Evolutionary conservation across 2,113 vertebrate species (phyloP), one percentile per base, ranked within the genome.

Genomic region (Carassius gibelio): DNA sequence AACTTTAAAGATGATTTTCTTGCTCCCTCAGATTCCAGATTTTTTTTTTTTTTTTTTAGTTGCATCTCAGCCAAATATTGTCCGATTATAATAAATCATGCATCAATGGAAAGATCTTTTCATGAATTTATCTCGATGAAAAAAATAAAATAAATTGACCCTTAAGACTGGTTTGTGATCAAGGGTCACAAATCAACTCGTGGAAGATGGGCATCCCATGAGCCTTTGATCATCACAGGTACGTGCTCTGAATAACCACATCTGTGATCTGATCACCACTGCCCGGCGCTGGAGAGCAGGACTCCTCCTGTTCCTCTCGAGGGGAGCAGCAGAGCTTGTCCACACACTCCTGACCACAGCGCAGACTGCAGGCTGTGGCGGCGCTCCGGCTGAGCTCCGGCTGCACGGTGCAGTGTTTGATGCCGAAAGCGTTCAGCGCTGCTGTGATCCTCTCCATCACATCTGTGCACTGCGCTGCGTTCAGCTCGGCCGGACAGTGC

Each of bases 321-420:
- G 82, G 71, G 72, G 89, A 78, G 74, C 95, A 95, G 87, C 95
- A 95, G 91, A 94, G 90, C 15, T 79, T 89, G 8, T 21, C 80
- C 14, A 84, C 62, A 26, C 95, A 96, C 76, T 89, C 84, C n/a
- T 87, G 87, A 23, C 88, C 86, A 85, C 95, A 95, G 62, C 90
- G 66, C 17, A 96, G 87, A 30, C 87, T 92, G 81, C 95, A 96
- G 45, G 34, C 0, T 5, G 62, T 50, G 3, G 84, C 78, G 80
- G 8, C 38, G 8, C 26, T 48, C 0, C 36, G 57, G 11, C 64
- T 8, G 57, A 95, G 92, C 89, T 96, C 95, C 6, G 94, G 95
- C 86, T 96, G 95, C 19, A 96, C 82, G 0, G 95, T 95, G 88
- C 93, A 91, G 84, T 90, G 91, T 76, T 81, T 92, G 87, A 95